Evolutionary conservation across 2,888 invertebrate genomes (phyloP).

Genomic region (Apantesis nais): DNA sequence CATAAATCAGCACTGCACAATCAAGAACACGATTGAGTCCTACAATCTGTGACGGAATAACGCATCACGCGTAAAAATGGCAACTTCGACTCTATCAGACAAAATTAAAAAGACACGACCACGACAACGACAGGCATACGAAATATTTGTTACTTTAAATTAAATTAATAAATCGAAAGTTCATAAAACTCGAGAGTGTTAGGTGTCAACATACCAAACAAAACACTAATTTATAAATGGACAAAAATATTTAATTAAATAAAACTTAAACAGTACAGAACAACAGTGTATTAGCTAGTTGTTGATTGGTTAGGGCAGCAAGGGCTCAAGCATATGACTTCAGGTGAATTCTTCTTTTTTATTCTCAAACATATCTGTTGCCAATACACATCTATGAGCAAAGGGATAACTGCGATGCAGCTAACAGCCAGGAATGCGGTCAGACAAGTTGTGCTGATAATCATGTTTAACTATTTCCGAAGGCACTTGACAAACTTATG

Average conservation of each 20-base stretch:
- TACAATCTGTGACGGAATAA: neutral
- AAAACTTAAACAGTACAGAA: conserved; percentile 40
- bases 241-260: conserved; percentile 38
- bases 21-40: neutral
- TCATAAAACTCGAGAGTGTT: neutral
- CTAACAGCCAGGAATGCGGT: conserved; percentile 60
- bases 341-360: conserved; percentile 5
- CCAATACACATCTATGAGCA: conserved; percentile 59
- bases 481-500: conserved; percentile 63
- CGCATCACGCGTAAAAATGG: neutral
- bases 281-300: conserved; percentile 14
- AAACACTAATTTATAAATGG: conserved; percentile 6
- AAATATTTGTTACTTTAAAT: neutral
- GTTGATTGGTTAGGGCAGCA: conserved; percentile 12
- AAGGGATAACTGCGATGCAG: conserved; percentile 64
- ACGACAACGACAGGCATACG: too few species aligned
- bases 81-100: neutral
- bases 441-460: conserved; percentile 60
- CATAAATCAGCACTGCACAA: neutral
- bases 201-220: conserved; percentile 2
- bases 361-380: conserved; percentile 30
- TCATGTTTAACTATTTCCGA: conserved; percentile 61
- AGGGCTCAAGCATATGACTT: conserved; percentile 12
- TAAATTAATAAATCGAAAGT: neutral
- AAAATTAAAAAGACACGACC: neutral